Evolutionary conservation across 2,797 vertebrate species (phyloP).

Genomic region (Hybognathus amarus): DNA sequence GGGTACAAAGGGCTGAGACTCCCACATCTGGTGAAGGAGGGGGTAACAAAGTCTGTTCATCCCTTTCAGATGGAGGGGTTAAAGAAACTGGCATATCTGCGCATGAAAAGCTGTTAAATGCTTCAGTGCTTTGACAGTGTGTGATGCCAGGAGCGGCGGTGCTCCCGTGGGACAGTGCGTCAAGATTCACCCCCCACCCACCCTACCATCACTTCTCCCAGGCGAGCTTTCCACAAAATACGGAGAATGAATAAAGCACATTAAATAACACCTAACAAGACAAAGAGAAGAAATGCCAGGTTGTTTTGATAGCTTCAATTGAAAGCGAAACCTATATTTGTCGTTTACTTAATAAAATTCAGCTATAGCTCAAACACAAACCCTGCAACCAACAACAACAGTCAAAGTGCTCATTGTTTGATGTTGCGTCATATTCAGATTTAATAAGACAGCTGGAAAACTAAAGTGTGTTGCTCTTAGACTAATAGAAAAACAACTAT

Average conservation of each 20-base stretch:
- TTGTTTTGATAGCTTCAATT: slow-evolving; percentile 29
- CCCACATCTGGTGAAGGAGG: slow-evolving; percentile 73
- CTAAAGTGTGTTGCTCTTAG: slow-evolving; percentile 23
- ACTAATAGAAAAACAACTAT: slow-evolving; percentile 52
- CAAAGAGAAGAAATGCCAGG: slow-evolving; percentile 38
- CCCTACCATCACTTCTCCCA: slow-evolving; percentile 29
- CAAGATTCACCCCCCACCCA: slow-evolving; percentile 17
- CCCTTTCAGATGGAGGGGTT: slow-evolving; percentile 77
- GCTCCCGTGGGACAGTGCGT: slow-evolving; percentile 62
- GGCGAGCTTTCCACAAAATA: slow-evolving; percentile 60
- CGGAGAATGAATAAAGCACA: slow-evolving; percentile 65
- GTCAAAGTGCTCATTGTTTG: slow-evolving; percentile 26
- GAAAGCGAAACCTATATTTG: neutral
- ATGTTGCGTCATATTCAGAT: slow-evolving; percentile 11
- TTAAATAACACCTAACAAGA: slow-evolving; percentile 70
- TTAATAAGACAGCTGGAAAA: slow-evolving; percentile 20
- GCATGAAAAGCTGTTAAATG: slow-evolving; percentile 82
- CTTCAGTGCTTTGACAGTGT: slow-evolving; percentile 84
- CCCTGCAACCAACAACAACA: slow-evolving; percentile 19
- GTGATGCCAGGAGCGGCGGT: slow-evolving; percentile 77
- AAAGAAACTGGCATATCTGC: slow-evolving; percentile 76
- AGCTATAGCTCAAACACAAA: slow-evolving; percentile 2
- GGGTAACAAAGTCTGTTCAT: slow-evolving; percentile 74
- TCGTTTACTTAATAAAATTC: neutral
- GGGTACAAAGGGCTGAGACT: slow-evolving; percentile 58